Evolutionary conservation across 1,140 invertebrate genomes (phyloP).

Genomic region (Periplaneta americana): DNA sequence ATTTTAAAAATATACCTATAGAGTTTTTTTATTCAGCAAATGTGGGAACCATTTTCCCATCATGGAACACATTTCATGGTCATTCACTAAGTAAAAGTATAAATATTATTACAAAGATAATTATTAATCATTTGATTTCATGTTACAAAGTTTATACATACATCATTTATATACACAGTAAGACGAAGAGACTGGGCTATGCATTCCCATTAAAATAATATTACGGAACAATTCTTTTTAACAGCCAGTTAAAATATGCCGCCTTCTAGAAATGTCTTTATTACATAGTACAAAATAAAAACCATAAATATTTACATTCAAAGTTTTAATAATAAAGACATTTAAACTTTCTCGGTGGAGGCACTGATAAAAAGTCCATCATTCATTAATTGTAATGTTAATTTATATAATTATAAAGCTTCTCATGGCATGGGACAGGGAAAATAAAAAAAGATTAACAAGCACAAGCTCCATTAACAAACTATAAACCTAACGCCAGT

Average conservation of each 20-base stretch:
- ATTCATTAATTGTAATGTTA: background rate
- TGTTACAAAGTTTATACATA: slow-evolving; percentile 20
- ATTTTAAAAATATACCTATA: slow-evolving; percentile 9
- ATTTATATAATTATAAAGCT: background rate
- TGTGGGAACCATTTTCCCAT: slow-evolving; percentile 17
- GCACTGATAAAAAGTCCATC: slow-evolving; percentile 17
- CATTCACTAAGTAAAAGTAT: slow-evolving; percentile 17
- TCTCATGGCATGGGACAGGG: background rate
- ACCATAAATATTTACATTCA: slow-evolving; percentile 18
- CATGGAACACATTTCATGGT: slow-evolving; percentile 19
- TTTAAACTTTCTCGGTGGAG: slow-evolving; percentile 14
- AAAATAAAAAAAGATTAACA: background rate
- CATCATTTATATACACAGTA: slow-evolving; percentile 16
- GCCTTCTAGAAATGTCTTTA: slow-evolving; percentile 1
- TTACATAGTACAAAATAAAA: slow-evolving; percentile 16
- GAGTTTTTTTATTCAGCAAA: slow-evolving; percentile 15
- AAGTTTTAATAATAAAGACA: slow-evolving; percentile 10
- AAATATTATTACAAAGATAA: slow-evolving; percentile 22
- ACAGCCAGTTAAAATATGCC: slow-evolving; percentile 19
- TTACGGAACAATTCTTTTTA: slow-evolving; percentile 9
- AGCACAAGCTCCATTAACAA: background rate
- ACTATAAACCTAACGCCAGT: background rate
- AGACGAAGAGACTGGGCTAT: slow-evolving; percentile 12
- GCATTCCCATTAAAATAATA: slow-evolving; percentile 10
- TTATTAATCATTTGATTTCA: slow-evolving; percentile 17